A percentile compares a stretch with the other conserved stretches of the same genome.
Evolutionary conservation across 2,797 vertebrate species (phyloP).

Genomic region (Spea hammondii): DNA sequence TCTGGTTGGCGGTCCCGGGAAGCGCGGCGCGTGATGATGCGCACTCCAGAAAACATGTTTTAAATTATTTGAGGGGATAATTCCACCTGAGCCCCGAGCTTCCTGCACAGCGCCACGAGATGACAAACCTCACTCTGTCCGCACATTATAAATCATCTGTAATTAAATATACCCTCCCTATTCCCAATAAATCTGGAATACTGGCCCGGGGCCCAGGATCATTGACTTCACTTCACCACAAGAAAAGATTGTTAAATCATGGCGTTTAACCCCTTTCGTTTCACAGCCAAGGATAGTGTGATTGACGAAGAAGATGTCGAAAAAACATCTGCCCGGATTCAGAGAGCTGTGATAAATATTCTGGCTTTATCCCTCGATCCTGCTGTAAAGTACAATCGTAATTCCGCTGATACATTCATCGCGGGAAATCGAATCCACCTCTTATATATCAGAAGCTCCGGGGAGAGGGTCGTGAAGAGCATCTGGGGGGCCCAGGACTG

Average conservation of each 20-base stretch:
- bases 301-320: neutral
- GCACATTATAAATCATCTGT: constrained; percentile 46
- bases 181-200: constrained; percentile 42
- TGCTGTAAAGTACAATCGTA: neutral
- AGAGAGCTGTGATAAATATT: neutral
- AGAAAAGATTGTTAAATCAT: constrained; percentile 36
- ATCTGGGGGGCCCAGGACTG: neutral
- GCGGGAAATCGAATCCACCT: neutral
- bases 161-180: constrained; percentile 51
- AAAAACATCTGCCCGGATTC: neutral
- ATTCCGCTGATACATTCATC: neutral
- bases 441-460: neutral
- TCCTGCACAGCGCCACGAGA: constrained; percentile 27
- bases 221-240: constrained; percentile 32
- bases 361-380: neutral
- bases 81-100: constrained; percentile 27
- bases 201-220: constrained; percentile 34
- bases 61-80: constrained; percentile 6
- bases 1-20: constrained; percentile 1
- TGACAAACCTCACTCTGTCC: constrained; percentile 36
- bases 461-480: neutral
- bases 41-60: constrained; percentile 23
- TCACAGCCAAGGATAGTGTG: neutral
- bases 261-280: constrained; percentile 27
- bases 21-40: neutral